Base-by-base conservation (phyloP, 1,140 invertebrate species). In the Panagrolaimus sp. region DNA sequence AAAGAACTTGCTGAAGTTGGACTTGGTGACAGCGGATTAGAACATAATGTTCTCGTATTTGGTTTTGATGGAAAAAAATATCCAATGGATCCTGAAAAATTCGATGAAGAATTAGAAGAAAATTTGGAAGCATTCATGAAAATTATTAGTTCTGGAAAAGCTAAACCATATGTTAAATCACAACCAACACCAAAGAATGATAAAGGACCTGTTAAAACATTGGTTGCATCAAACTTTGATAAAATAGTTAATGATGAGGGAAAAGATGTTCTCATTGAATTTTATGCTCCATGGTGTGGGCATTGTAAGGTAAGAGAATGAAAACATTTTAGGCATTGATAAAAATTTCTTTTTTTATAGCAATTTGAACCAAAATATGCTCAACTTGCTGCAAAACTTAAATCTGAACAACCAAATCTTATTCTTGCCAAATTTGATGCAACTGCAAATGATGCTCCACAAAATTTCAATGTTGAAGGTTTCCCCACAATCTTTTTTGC, bases 71-170 rank as follows among this genome's bases (percentile, higher is more conserved):
- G 75, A 63, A 84, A 85, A 70, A 84, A 85, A 46, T 88, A 86
- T 69, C 76, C 83, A 15, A 88, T 88, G 87, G 84, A 87, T 71
- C 86, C 87, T 17, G 87, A 88, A 48, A 87, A 88, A 55, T 89
- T 86, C 81, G 87, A 88, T 64, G 78, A 82, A 17, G 85, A 86
- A 63, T 80, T 85, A 38, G 75, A 87, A 8, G 76, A 82, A 46
- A 84, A 83, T 17, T 85, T 87, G 73, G 79, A 86, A 28, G 69
- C 66, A 44, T 83, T 83, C 71, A 76, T 83, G 63, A 73, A 84
- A 46, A 67, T 83, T 45, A 82, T 85, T 63, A 78, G 28, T 71
- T 58, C 48, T 81, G 81, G 76, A 76, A 76, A 67, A 68, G 77
- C 73, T n/a, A 83, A 83, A 65, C 84, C 85, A 17, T 83, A 84